Evolutionary conservation across 2,797 vertebrate species (phyloP).

Genomic region (Bradypodion pumilum): DNA sequence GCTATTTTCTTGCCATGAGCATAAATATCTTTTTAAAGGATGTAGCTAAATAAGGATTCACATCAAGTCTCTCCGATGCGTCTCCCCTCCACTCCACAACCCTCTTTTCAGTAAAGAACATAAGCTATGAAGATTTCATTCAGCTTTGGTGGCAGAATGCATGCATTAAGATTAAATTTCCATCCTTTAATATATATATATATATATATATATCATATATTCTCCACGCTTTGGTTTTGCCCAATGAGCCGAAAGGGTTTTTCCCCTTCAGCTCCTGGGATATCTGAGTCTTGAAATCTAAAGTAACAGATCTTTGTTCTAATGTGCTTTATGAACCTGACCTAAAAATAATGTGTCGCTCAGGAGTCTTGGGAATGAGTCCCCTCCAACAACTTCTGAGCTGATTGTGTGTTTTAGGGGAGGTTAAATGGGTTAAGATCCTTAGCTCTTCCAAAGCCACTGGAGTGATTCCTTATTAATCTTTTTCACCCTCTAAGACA

Average conservation of each 20-base stretch:
- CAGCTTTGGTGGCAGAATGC: constrained; percentile 68
- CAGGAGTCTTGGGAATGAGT: constrained; percentile 75
- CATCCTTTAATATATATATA: constrained; percentile 48
- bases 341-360: constrained; percentile 71
- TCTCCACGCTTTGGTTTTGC: constrained; percentile 71
- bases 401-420: constrained; percentile 81
- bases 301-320: constrained; percentile 74
- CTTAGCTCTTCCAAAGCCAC: constrained; percentile 90
- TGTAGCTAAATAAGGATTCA: constrained; percentile 46
- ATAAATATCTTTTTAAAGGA: constrained; percentile 56
- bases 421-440: constrained; percentile 93
- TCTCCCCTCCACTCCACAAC: constrained; percentile 38
- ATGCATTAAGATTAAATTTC: constrained; percentile 74
- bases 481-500: constrained; percentile 89
- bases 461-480: constrained; percentile 93
- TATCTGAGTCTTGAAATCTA: constrained; percentile 74
- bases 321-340: constrained; percentile 75
- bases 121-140: constrained; percentile 71
- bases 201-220: too few species aligned
- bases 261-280: constrained; percentile 51
- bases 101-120: constrained; percentile 69
- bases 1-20: constrained; percentile 42
- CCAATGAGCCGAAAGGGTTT: constrained; percentile 76
- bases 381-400: constrained; percentile 76
- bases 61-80: neutral